phyloP scores from a whole-genome alignment of 2,797 vertebrate species.

The Paramormyrops hopkinsi region DNA sequence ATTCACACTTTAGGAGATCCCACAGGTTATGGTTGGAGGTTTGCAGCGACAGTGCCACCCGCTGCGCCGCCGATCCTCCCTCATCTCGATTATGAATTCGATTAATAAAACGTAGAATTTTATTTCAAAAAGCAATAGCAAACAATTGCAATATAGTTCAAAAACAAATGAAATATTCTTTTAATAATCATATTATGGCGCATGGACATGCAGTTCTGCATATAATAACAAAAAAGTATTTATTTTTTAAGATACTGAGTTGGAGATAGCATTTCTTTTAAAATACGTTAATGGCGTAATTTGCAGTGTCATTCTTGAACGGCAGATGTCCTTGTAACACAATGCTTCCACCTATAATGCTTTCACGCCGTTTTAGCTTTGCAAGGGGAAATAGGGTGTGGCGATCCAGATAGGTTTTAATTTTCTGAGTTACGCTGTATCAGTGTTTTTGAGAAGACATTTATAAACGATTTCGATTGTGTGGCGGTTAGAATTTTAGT shows the following conservation, averaged over 20 bases:
- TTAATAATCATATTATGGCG: neutral
- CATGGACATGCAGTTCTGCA: neutral
- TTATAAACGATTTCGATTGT: neutral
- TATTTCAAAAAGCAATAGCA: neutral
- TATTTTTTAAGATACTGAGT: neutral
- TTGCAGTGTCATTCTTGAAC: slow-evolving; percentile 4
- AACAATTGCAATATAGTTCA: neutral
- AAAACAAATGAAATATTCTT: neutral
- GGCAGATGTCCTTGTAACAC: slow-evolving; percentile 22
- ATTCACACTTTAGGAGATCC: neutral
- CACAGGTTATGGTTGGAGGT: neutral
- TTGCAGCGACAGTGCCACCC: neutral
- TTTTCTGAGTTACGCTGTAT: neutral
- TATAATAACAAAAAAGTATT: neutral
- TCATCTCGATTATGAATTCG: neutral
- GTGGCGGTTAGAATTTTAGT: neutral
- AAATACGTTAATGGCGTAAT: neutral
- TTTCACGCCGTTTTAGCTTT: neutral
- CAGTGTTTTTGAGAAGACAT: neutral
- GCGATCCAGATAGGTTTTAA: neutral
- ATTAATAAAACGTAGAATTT: neutral
- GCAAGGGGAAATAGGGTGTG: neutral
- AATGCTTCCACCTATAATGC: neutral
- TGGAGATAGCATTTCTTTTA: neutral
- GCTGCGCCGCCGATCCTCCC: neutral